A percentile compares a stretch with the other conserved stretches of the same genome.
Evolutionary conservation across 2,113 vertebrate species (phyloP).

Genomic region (Bubo scandiacus): DNA sequence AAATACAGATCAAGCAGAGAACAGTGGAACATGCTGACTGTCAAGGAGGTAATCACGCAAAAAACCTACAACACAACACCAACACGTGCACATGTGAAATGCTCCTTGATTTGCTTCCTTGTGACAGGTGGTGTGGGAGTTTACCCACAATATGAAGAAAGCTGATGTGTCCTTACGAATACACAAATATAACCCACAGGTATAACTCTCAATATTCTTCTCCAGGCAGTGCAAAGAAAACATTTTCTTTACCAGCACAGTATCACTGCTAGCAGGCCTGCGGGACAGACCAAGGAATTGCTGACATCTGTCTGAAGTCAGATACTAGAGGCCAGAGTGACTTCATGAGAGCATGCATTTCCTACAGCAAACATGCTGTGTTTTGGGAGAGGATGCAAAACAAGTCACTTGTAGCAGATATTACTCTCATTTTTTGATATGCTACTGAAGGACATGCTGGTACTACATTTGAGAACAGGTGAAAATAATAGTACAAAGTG

Average conservation of each 20-base stretch:
- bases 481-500: background rate
- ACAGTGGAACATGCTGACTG: background rate
- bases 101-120: background rate
- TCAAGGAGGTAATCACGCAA: background rate
- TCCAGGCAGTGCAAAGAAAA: background rate
- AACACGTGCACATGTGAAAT: accelerated
- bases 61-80: background rate
- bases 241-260: background rate
- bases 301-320: background rate
- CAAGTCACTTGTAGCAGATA: background rate
- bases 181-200: background rate
- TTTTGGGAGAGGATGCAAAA: background rate
- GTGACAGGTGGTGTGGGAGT: background rate
- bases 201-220: background rate
- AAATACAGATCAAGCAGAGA: background rate
- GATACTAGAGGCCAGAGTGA: background rate
- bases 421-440: background rate
- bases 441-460: background rate
- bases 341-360: background rate
- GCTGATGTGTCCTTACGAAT: background rate
- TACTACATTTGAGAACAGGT: background rate
- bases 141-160: background rate
- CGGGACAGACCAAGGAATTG: background rate
- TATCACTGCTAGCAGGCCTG: background rate
- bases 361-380: background rate